Evolutionary conservation across 2,888 invertebrate species (phyloP).

Genomic region (Mongoloraphidia duomilia): DNA sequence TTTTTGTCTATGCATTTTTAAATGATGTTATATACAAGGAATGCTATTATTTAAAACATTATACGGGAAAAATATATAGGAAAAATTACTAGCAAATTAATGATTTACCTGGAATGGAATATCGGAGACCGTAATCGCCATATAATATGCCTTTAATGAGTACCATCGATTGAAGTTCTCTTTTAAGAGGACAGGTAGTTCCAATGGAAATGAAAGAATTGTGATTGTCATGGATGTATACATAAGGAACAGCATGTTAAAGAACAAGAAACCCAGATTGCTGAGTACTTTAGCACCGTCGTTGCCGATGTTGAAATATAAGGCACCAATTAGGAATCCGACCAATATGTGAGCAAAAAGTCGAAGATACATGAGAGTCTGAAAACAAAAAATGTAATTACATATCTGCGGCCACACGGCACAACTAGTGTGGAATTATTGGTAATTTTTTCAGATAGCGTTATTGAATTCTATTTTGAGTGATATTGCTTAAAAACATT

Average conservation of each 20-base stretch:
- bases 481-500: too few species aligned
- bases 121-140: slow-evolving; percentile 91
- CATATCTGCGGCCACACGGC: background rate
- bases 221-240: slow-evolving; percentile 99
- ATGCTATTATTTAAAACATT: background rate
- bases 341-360: slow-evolving; percentile 88
- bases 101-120: slow-evolving; percentile 85
- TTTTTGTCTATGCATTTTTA: background rate
- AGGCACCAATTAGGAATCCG: slow-evolving; percentile 83
- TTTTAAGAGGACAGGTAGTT: slow-evolving; percentile 86
- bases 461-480: too few species aligned
- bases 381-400: slow-evolving; percentile 21
- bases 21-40: background rate
- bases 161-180: slow-evolving; percentile 98
- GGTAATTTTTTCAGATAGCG: too few species aligned
- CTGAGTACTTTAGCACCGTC: slow-evolving; percentile 92
- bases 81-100: background rate
- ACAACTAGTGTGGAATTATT: background rate
- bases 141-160: slow-evolving; percentile 82
- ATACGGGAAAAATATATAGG: background rate
- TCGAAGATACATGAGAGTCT: slow-evolving; percentile 92
- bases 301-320: slow-evolving; percentile 91
- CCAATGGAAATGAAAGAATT: slow-evolving; percentile 90
- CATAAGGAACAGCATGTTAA: slow-evolving; percentile 97
- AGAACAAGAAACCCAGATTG: slow-evolving; percentile 93